Conservation (phyloP, 1,140 invertebrate species). For the Arion vulgaris region DNA sequence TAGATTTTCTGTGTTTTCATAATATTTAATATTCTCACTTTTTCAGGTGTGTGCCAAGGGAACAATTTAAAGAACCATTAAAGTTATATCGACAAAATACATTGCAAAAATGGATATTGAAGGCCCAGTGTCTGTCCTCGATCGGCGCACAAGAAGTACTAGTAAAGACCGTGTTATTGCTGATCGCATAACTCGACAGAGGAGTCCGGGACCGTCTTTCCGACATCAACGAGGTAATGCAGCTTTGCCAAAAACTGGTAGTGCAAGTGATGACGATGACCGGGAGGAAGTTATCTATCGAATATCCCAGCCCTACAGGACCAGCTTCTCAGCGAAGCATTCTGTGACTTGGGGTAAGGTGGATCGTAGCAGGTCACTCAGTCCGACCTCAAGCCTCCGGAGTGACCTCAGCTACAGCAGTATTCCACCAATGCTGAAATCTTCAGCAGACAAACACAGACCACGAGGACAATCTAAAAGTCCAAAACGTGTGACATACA, state of each 20-base stretch:
- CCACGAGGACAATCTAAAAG: constrained; percentile 44
- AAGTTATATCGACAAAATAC: neutral
- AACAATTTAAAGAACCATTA: too few relatives aligned
- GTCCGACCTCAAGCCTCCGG: constrained; percentile 48
- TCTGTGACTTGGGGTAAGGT: constrained; percentile 46
- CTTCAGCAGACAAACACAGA: constrained; percentile 27
- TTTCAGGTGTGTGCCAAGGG: too few relatives aligned
- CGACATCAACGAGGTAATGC: neutral
- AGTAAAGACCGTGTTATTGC: constrained; percentile 35
- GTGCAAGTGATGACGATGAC: constrained; percentile 22
- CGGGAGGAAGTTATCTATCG: constrained; percentile 53
- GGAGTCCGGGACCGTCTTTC: constrained; percentile 44
- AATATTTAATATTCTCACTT: too few relatives aligned
- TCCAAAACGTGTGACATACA: constrained; percentile 60
- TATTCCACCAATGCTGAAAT: neutral
- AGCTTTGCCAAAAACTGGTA: neutral
- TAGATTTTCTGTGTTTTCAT: too few relatives aligned
- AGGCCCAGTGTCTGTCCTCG: constrained; percentile 56
- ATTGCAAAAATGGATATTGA: constrained; percentile 52
- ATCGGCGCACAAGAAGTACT: constrained; percentile 44
- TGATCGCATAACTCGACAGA: constrained; percentile 53
- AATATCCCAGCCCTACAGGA: constrained; percentile 60
- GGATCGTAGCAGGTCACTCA: constrained; percentile 53
- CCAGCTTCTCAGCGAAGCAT: constrained; percentile 58
- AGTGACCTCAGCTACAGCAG: constrained; percentile 44